Base-by-base conservation (phyloP, 2,113 vertebrate genomes). In the Cairina moschata region DNA sequence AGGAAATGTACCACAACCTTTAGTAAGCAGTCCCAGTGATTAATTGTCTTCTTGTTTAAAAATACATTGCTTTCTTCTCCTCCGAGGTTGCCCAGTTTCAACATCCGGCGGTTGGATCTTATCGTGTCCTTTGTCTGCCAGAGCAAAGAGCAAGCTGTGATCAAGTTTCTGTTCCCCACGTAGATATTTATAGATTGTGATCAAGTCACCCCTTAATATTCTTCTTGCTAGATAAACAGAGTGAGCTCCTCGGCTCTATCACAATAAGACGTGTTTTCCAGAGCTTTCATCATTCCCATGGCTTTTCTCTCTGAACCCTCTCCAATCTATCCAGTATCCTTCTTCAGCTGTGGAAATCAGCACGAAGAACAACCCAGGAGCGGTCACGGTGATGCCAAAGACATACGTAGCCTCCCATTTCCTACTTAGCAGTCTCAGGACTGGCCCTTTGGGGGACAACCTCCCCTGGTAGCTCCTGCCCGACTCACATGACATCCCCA, bases 21-120 rank as follows among this genome's bases (percentile, higher is more conserved):
- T 60, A 65, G 3, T 4, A 84, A 84, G 52, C 20, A 68, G 32
- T 65, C 75, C 22, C 65, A 52, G 66, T 72, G 77, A 92, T 84
- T 89, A 80, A 91, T 86, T 88, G 32, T 72, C 32, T 11, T 90
- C 59, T 63, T 84, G 60, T 82, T 95, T 79, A 72, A 95, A 95
- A 92, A 86, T 65, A 52, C 6, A 3, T 40, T 1, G 1, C 22
- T 92, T 90, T 81, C 75, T 88, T 91, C 42, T 75, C 4, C 0
- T 78, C 38, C 59, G 42, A 56, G 59, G 28, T 76, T 92, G 83
- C 52, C 60, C 60, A 78, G 65, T 83, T 90, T 81, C 79, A 77
- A 83, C 68, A 92, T 95, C 80, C 7, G 13, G 86, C 0, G 0
- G n/a, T 65, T 77, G 56, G 65, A 91, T 36, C 46, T 88, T 79